Evolutionary conservation across 2,797 vertebrate species (phyloP).

Genomic region (Heterohyrax brucei): DNA sequence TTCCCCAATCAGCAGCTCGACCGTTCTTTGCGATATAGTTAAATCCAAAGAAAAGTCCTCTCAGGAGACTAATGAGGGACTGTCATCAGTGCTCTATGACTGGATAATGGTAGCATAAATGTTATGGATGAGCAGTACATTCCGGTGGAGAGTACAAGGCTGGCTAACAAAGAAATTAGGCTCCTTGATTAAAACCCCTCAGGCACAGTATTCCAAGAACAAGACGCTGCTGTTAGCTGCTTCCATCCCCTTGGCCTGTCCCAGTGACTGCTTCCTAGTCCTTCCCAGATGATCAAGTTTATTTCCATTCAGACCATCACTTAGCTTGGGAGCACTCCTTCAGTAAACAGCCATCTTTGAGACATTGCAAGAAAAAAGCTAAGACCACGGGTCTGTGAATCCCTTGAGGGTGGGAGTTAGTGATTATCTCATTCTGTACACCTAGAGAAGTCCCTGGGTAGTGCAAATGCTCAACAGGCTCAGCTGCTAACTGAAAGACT

Average conservation of each 20-base stretch:
- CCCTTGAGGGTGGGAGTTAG: neutral
- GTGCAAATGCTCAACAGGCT: no score
- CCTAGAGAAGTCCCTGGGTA: neutral
- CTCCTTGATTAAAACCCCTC: neutral
- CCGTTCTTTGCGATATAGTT: slow-evolving; percentile 30
- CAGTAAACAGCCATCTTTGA: neutral
- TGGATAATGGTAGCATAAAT: slow-evolving; percentile 60
- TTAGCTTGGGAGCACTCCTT: neutral
- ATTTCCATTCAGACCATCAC: neutral
- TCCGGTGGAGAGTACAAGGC: neutral
- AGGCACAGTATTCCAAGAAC: slow-evolving; percentile 1
- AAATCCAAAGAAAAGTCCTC: slow-evolving; percentile 65
- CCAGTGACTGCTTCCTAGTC: neutral
- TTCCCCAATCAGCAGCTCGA: slow-evolving; percentile 72
- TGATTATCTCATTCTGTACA: neutral
- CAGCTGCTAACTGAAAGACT: no score
- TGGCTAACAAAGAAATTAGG: slow-evolving; percentile 57
- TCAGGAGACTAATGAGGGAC: slow-evolving; percentile 72
- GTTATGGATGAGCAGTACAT: neutral
- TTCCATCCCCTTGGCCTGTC: neutral
- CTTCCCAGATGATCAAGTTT: neutral
- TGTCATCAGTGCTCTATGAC: neutral
- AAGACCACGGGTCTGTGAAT: neutral
- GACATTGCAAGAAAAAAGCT: neutral
- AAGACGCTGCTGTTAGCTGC: slow-evolving; percentile 46